A percentile compares a stretch with the other conserved stretches of the same genome.
phyloP scores from a whole-genome alignment of 2,797 vertebrate genomes.

The Hyperoplus immaculatus region DNA sequence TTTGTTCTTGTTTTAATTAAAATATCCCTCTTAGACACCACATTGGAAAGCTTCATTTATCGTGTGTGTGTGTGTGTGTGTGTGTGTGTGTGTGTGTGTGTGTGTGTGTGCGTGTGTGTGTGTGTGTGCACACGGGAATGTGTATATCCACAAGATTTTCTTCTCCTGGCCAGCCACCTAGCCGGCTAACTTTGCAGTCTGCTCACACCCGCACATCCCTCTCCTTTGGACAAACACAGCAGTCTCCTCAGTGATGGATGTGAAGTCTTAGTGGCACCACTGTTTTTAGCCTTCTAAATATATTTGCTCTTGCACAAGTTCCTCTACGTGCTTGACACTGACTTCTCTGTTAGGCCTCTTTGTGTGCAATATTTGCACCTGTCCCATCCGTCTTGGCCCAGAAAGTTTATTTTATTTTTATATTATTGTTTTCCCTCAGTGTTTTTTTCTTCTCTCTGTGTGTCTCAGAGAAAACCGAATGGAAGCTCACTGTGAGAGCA shows the following conservation, averaged over 20 bases:
- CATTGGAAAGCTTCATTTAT: conserved; percentile 27
- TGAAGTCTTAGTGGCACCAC: conserved; percentile 81
- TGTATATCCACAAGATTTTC: conserved; percentile 45
- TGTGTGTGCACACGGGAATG: neutral
- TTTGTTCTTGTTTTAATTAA: no score
- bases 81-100: neutral
- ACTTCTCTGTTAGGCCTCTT: conserved; percentile 83
- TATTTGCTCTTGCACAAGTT: conserved; percentile 80
- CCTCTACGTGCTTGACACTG: conserved; percentile 79
- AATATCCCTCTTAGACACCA: conserved; percentile 17
- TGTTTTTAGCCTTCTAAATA: conserved; percentile 86
- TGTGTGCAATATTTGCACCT: conserved; percentile 85
- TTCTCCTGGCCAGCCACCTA: conserved; percentile 59
- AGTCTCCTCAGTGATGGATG: conserved; percentile 85
- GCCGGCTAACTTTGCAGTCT: conserved; percentile 75
- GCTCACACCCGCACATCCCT: conserved; percentile 72
- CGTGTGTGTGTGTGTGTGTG: neutral
- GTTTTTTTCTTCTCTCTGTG: conserved; percentile 43
- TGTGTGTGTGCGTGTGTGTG: conserved; percentile 7
- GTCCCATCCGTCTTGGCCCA: conserved; percentile 67
- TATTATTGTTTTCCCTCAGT: neutral
- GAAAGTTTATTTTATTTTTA: conserved; percentile 27
- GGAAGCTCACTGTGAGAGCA: conserved; percentile 51
- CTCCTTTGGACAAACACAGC: conserved; percentile 82
- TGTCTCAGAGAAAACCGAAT: conserved; percentile 58